A percentile compares a stretch with the other conserved stretches of the same genome.
These are phyloP conservation scores for Engraulis encrasicolus DNA, from an alignment of 2,113 vertebrate species.

Conservation along the genomic window DNA sequence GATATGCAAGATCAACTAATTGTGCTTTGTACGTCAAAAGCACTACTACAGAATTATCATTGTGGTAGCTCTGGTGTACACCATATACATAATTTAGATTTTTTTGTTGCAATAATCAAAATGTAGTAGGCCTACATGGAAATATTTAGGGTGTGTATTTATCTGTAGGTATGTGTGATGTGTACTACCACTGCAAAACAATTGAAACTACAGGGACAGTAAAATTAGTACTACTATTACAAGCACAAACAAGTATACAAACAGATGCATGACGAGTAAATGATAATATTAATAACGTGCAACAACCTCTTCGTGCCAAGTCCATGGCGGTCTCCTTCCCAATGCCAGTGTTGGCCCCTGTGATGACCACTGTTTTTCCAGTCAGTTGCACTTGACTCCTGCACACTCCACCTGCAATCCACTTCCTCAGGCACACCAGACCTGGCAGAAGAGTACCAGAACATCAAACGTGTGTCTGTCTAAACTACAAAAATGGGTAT, in stretches of 20 bases:
- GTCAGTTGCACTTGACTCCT: constrained; percentile 59
- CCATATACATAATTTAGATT: too few species aligned
- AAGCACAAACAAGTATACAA: not conserved
- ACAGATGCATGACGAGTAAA: not conserved
- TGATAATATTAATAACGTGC: not conserved
- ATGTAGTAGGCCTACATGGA: too few species aligned
- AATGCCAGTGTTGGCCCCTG: constrained; percentile 78
- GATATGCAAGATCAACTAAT: too few species aligned
- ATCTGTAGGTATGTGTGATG: too few species aligned
- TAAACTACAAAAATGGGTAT: not conserved
- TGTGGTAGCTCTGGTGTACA: too few species aligned
- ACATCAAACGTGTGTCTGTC: not conserved
- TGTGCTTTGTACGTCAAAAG: not conserved
- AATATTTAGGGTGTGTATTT: too few species aligned
- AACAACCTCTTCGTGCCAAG: constrained; percentile 74
- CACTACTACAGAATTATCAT: too few species aligned
- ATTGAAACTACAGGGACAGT: too few species aligned
- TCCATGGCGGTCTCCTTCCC: constrained; percentile 77
- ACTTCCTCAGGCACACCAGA: constrained; percentile 61
- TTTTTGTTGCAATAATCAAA: too few species aligned
- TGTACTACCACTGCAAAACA: too few species aligned
- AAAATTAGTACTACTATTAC: too few species aligned
- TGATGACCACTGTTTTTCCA: constrained; percentile 75
- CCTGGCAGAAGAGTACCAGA: constrained; percentile 30
- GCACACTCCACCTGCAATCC: constrained; percentile 73